Percentiles rank a stretch among this genome's conserved stretches.
Conservation (phyloP, 2,113 vertebrate genomes). For the Telmatochromis sp. region DNA sequence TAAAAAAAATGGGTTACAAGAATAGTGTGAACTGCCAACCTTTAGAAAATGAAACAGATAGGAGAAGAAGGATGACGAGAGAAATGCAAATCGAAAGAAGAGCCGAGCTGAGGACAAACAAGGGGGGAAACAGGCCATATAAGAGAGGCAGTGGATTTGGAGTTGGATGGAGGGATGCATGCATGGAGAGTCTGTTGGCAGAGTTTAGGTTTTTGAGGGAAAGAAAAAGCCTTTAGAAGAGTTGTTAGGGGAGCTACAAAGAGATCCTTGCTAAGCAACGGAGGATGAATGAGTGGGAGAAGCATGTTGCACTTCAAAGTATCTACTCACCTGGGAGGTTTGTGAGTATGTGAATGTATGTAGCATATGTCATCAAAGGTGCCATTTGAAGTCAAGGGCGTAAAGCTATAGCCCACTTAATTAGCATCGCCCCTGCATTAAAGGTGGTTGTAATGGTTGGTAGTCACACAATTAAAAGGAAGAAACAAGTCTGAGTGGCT, state of each 20-base stretch:
- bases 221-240: not conserved
- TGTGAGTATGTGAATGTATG: not conserved
- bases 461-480: not conserved
- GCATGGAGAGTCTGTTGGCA: not conserved
- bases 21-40: not conserved
- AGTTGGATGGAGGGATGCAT: not conserved
- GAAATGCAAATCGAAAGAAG: not conserved
- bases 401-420: not conserved
- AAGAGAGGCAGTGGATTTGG: not conserved
- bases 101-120: not conserved
- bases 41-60: not conserved
- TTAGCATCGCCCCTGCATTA: not conserved
- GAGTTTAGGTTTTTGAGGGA: not conserved
- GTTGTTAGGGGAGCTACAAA: not conserved
- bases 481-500: not conserved
- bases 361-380: not conserved
- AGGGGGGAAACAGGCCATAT: not conserved
- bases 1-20: not conserved
- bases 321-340: not conserved
- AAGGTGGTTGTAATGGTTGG: not conserved
- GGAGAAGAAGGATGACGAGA: not conserved
- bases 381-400: not conserved
- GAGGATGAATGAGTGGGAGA: constrained; percentile 19
- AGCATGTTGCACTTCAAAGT: constrained; percentile 21
- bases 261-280: not conserved